Base-by-base conservation (phyloP, 2,113 vertebrate species). In the Chlorocebus sabaeus region DNA sequence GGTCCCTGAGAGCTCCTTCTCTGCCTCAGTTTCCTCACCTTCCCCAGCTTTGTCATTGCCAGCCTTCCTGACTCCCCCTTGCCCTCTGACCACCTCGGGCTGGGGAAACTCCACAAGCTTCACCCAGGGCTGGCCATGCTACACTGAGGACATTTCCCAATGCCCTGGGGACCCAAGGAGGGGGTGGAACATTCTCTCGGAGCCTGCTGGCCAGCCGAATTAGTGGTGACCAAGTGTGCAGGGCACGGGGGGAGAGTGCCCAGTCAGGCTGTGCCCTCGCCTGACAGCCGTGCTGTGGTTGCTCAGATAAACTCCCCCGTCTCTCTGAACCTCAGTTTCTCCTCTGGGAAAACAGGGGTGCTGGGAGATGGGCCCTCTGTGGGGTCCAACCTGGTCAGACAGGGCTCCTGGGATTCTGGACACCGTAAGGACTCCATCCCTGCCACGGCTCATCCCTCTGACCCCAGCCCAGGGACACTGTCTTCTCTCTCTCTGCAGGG, bases 241-340 rank as follows among this genome's bases (percentile, higher is more conserved):
- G 18, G 72, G 35, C n/a, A 17, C 0, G 0, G 43, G 45, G 79
- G 40, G 3, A 18, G 6, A 5, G 40, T 2, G 38, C 32, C 57
- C 1, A 1, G 87, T 9, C 50, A 61, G 79, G 73, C 40, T 1
- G 0, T 2, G 5, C 35, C 70, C 57, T 61, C 8, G 0, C 43
- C 43, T 57, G 35, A 87, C 23, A 11, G 43, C 43, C 40, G 0
- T 1, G 64, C 61, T 9, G 25, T 32, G 55, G 59, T 3, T 55
- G 43, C 57, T 35, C 38, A 5, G 75, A 55, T 43, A 18, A 22
- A 27, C 6, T 8, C 3, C 45, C 6, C 5, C 1, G 43, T 17
- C 72, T 38, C 61, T 81, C 32, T 35, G 79, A n/a, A 25, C 40
- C 95, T 94, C 67, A 4, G 61, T 73, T 59, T 97, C 90, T 43